Base-by-base conservation (phyloP, 2,113 vertebrate species). In the Serilophus lunatus region DNA sequence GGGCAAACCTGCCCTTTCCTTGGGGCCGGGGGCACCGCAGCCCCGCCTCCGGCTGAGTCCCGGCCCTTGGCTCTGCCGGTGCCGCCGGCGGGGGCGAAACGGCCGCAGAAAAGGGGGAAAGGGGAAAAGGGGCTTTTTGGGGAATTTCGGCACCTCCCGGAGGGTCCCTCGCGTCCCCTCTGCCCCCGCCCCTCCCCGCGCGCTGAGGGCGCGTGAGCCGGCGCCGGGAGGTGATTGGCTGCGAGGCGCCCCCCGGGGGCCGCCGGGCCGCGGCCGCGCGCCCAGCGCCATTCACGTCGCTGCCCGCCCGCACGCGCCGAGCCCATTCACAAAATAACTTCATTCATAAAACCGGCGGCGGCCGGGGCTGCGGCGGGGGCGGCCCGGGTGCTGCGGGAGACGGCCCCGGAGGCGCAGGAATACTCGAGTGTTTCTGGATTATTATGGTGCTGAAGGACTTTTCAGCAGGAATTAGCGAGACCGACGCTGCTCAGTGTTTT, bases 261-360 rank as follows among this genome's bases (percentile, higher is more conserved):
- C 96, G 96, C 97, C 98, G 97, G 98, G 98, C 98, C 98, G 98
- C 98, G 98, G 97, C 97, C 97, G 97, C 97, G 96, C 97, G 98
- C 98, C 97, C 95, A 83, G 98, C 98, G 98, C 97, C 98, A 98
- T 99, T 99, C 98, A 99, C 97, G 97, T 98, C 97, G 98, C 98
- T 97, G 98, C 98, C 97, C 98, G 98, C 98, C 97, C 95, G 97
- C 98, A 96, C 96, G 98, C 80, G 97, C 85, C 93, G 79, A 90
- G 96, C 97, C 97, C 98, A 99, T 99, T 98, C 98, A 98, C 96
- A 77, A 97, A 69, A 97, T 97, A 98, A 85, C 98, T 99, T 99
- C 98, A 99, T 99, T 99, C 98, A 99, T 98, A 98, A 99, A 99
- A 97, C 93, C 96, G 96, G 92, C 95, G 93, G 93, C 96, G 79